Evolutionary conservation across 2,797 vertebrate species (phyloP).

Genomic region (Crenuchus spilurus): DNA sequence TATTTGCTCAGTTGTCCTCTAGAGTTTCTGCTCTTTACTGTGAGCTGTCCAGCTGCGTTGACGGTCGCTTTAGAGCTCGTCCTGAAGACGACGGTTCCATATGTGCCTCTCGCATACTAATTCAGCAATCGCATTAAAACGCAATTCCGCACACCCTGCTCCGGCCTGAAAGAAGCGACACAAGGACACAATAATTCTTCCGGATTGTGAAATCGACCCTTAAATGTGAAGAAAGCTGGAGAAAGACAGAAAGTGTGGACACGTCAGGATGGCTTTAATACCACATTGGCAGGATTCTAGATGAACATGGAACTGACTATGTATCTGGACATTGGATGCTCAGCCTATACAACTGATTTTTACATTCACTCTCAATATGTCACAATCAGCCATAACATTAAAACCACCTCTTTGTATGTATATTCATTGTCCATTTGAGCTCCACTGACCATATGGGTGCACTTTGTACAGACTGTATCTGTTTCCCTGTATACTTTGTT

Average conservation of each 20-base stretch:
- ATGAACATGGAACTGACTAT: constrained; percentile 40
- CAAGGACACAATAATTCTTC: constrained; percentile 58
- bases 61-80: constrained; percentile 21
- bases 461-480: too few species aligned
- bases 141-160: constrained; percentile 63
- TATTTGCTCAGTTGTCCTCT: constrained; percentile 19
- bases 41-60: constrained; percentile 11
- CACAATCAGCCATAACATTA: too few species aligned
- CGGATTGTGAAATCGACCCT: background rate
- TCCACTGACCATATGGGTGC: too few species aligned
- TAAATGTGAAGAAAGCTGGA: constrained; percentile 40
- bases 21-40: constrained; percentile 8
- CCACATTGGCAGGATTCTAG: constrained; percentile 66
- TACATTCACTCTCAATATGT: too few species aligned
- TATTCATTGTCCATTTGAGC: too few species aligned
- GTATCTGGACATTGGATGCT: constrained; percentile 27
- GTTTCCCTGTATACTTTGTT: too few species aligned
- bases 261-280: constrained; percentile 74
- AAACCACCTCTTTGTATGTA: too few species aligned
- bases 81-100: constrained; percentile 1
- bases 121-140: constrained; percentile 68
- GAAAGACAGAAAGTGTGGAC: constrained; percentile 72
- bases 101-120: constrained; percentile 69
- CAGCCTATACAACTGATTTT: too few species aligned
- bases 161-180: constrained; percentile 61